Evolutionary conservation across 1,140 invertebrate species (phyloP).

Genomic region (Copidosoma floridanum): DNA sequence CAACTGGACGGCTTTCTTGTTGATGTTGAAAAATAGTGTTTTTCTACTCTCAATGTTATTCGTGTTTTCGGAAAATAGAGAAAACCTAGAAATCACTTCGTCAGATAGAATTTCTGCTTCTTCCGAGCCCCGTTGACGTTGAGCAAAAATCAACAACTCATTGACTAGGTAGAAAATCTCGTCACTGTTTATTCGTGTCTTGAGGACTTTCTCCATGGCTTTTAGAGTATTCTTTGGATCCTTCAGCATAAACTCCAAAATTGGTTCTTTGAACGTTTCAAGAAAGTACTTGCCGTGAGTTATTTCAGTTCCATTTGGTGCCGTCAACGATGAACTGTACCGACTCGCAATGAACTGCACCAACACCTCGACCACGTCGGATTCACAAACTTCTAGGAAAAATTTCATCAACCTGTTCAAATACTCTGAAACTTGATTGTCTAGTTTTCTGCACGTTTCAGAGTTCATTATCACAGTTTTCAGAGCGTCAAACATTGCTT

Average conservation of each 20-base stretch:
- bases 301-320: neutral
- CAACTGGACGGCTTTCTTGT: constrained; percentile 37
- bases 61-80: too few relatives aligned
- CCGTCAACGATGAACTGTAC: too few relatives aligned
- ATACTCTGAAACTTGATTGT: constrained; percentile 30
- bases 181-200: too few relatives aligned
- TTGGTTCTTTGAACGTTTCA: constrained; percentile 36
- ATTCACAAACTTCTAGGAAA: constrained; percentile 32
- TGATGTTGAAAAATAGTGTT: constrained; percentile 44
- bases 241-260: constrained; percentile 39
- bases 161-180: constrained; percentile 38
- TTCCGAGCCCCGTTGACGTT: constrained; percentile 28
- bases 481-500: too few relatives aligned
- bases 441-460: constrained; percentile 9
- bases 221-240: constrained; percentile 26
- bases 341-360: too few relatives aligned
- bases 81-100: constrained; percentile 36
- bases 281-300: constrained; percentile 21
- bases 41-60: constrained; percentile 34
- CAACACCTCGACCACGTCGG: too few relatives aligned
- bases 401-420: constrained; percentile 37
- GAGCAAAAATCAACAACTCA: constrained; percentile 37
- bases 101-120: constrained; percentile 29
- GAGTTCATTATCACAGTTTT: constrained; percentile 20
- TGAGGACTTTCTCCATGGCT: constrained; percentile 31